phyloP scores from a whole-genome alignment of 2,113 vertebrate species.

The Pyrgilauda ruficollis region DNA sequence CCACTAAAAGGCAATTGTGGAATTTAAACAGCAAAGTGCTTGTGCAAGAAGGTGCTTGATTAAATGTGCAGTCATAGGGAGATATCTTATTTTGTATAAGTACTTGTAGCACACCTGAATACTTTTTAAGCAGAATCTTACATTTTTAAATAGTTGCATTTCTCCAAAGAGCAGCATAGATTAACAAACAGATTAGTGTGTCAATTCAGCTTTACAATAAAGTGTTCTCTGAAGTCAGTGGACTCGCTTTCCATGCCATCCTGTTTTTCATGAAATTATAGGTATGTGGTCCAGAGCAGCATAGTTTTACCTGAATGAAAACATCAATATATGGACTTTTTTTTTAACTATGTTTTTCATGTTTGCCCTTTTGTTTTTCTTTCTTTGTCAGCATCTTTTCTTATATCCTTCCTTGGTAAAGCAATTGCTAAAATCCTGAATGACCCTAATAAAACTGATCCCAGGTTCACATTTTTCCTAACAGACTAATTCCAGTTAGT shows the following conservation, averaged over 20 bases:
- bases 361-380: background rate
- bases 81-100: background rate
- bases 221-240: background rate
- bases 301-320: background rate
- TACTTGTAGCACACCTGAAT: background rate
- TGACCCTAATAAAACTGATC: background rate
- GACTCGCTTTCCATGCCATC: background rate
- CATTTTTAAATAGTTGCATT: background rate
- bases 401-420: background rate
- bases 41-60: background rate
- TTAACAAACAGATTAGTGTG: background rate
- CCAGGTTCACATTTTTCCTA: background rate
- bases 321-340: background rate
- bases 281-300: background rate
- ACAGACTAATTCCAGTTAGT: background rate
- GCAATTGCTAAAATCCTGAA: background rate
- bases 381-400: background rate
- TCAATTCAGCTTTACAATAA: conserved; percentile 11
- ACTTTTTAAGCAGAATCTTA: background rate
- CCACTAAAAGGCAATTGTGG: background rate
- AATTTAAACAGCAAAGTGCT: conserved; percentile 9
- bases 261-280: background rate
- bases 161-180: background rate
- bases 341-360: background rate
- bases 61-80: background rate